A percentile compares a stretch with the other conserved stretches of the same genome.
Evolutionary conservation across 2,888 invertebrate species (phyloP).

Genomic region (Drosophila crucigera): DNA sequence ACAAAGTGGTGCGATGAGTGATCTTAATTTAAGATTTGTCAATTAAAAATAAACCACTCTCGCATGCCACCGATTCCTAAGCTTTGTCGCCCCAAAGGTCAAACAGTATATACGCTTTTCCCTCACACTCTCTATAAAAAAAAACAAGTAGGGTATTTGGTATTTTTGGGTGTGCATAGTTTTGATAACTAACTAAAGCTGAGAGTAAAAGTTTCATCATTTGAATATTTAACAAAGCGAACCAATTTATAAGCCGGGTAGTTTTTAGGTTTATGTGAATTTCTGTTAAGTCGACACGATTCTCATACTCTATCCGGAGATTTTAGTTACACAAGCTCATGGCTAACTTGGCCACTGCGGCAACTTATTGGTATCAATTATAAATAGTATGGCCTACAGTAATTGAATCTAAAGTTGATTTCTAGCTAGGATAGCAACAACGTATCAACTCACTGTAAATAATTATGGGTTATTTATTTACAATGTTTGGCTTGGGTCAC

Average conservation of each 20-base stretch:
- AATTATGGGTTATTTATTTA: slow-evolving; percentile 15
- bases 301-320: background rate
- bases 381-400: background rate
- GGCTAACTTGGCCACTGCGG: background rate
- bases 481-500: slow-evolving; percentile 8
- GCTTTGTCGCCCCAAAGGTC: background rate
- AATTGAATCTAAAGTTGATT: background rate
- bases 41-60: background rate
- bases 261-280: background rate
- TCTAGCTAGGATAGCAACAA: no score
- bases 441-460: background rate
- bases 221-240: background rate
- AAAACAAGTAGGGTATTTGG: background rate
- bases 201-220: background rate
- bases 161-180: background rate
- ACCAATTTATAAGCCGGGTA: background rate
- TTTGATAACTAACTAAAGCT: background rate
- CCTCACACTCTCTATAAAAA: background rate
- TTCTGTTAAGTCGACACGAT: background rate
- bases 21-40: background rate
- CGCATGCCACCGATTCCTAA: background rate
- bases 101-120: no score
- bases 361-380: slow-evolving; percentile 11
- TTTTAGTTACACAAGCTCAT: background rate
- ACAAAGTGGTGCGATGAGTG: background rate